Evolutionary conservation across 2,888 invertebrate genomes (phyloP), one percentile per base, ranked within the genome.

Genomic region (Diogma glabrata): DNA sequence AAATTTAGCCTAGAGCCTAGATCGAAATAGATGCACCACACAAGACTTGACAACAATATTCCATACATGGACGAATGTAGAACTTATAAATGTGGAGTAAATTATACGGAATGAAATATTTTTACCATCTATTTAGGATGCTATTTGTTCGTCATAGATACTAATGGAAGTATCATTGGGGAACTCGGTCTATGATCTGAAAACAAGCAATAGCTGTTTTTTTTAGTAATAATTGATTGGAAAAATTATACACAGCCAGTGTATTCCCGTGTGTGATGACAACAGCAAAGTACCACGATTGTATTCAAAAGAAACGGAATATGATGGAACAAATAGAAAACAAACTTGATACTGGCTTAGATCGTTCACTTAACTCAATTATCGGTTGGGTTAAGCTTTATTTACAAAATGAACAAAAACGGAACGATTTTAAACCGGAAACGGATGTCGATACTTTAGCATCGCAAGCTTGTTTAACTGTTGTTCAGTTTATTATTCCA

Each of bases 401-500:
- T 60, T 74, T 99, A 17, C 87, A 90, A 67, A 81, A 81, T 1
- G 95, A 97, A 65, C 97, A 99, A 71, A 92, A 88, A 70, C 95
- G 94, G 69, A 87, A 86, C 0, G 97, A 97, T 70, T 97, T 87
- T 63, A 88, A 84, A 60, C 89, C 90, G 0, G 91, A 91, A 62
- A 84, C 84, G 1, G 87, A 89, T 63, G 82, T 86, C 40, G 88
- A 96, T 62, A 90, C 89, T 0, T 72, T 90, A 26, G 84, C 87
- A 3, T 90, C 94, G 14, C 38, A 88, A 87, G 90, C 93, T 0
- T 93, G 93, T 63, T 71, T 81, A 47, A 77, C 83, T 47, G 92
- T 94, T 2, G 87, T 88, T 5, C 84, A 87, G 53, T 90, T 86
- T 62, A 74, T 94, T n/a, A 83, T 79, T 58, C 75, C 74, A 3